Evolutionary conservation across 2,113 vertebrate genomes (phyloP), one percentile per base, ranked within the genome.

Genomic region (Opisthocomus hoazin): DNA sequence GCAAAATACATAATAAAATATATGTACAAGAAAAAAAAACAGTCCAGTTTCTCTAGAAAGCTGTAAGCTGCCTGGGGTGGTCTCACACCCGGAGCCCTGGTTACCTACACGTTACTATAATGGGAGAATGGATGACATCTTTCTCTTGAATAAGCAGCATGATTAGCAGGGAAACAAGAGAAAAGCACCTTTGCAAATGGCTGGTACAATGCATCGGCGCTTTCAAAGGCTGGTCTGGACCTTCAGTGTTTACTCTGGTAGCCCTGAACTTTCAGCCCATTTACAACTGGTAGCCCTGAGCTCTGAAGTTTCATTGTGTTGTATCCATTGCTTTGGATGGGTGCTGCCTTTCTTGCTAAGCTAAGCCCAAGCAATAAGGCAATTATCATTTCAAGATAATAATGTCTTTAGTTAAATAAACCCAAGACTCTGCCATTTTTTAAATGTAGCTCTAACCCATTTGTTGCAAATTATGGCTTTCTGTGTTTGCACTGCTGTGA

Each of bases 401-500:
- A 51, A 93, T 71, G 48, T 73, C 91, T 79, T 94, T n/a, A 89
- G 73, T 65, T 93, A 94, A 91, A 82, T 84, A 95, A 91, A 68
- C 41, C 43, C n/a, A 51, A 54, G 91, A 64, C 74, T 15, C 39
- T 60, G n/a, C 39, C 29, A 11, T 83, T 77, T 89, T 61, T 5
- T 1, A 41, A 92, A 57, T 0, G 32, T 45, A 87, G 53, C 81
- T 85, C 48, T 64, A 93, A 61, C 57, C 36, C 79, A 89, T 93
- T 88, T 96, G 85, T 92, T 90, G 46, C 68, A 95, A 92, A 95
- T 96, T 10, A 93, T 10, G 51, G 64, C 71, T 94, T 92, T 95
- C 76, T 69, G 46, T 90, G 76, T 93, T 95, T 92, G 79, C 76
- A 53, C n/a, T 89, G 79, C 92, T 81, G 46, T 85, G 68, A 65